A percentile compares a stretch with the other conserved stretches of the same genome.
phyloP scores from a whole-genome alignment of 2,113 vertebrate species.

The Nanorana parkeri region DNA sequence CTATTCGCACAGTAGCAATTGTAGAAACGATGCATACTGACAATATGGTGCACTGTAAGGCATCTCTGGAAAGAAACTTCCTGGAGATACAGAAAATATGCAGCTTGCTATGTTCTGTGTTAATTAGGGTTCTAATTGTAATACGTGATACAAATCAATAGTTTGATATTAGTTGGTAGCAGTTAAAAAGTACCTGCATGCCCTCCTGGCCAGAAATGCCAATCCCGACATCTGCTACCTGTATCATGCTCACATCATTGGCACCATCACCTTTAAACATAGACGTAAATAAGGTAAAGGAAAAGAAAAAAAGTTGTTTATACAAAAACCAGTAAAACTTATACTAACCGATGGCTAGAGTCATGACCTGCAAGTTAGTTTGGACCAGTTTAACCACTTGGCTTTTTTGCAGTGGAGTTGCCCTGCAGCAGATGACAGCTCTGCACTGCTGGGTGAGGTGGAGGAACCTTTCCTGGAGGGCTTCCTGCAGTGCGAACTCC shows the following conservation, averaged over 20 bases:
- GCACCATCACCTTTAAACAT: constrained; percentile 81
- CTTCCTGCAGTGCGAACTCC: constrained; percentile 77
- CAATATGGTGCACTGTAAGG: too few relatives aligned
- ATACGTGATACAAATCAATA: background rate
- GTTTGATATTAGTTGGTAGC: background rate
- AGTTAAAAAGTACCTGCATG: constrained; percentile 79
- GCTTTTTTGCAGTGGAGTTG: constrained; percentile 87
- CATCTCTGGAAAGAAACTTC: too few relatives aligned
- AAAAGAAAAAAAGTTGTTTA: background rate
- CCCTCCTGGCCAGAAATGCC: constrained; percentile 86
- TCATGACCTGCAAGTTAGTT: constrained; percentile 77
- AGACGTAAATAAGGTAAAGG: background rate
- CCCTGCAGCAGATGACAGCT: constrained; percentile 84
- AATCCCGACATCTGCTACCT: constrained; percentile 80
- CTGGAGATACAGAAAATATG: too few relatives aligned
- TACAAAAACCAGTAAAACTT: background rate
- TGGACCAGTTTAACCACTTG: constrained; percentile 78
- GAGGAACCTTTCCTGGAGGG: constrained; percentile 74
- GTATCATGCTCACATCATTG: constrained; percentile 90
- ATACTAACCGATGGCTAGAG: constrained; percentile 82
- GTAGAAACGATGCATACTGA: too few relatives aligned
- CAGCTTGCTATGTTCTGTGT: too few relatives aligned
- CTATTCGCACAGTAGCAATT: too few relatives aligned
- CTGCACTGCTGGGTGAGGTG: constrained; percentile 73
- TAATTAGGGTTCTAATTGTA: too few relatives aligned